phyloP scores from a whole-genome alignment of 2,113 vertebrate species.

The Jaculus jaculus region DNA sequence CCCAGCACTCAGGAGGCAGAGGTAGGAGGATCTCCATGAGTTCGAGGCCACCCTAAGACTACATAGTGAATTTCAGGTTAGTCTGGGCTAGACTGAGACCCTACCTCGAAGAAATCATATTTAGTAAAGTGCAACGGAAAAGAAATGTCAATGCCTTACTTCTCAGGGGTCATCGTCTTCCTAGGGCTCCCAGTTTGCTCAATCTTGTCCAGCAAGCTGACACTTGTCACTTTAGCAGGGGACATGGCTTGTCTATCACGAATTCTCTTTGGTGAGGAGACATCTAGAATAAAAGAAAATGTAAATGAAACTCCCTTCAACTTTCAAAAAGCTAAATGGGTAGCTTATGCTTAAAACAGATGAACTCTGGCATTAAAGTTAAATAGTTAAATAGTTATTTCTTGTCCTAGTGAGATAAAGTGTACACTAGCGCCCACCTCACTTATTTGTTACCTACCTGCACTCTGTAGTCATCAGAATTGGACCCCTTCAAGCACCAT shows the following conservation, averaged over 20 bases:
- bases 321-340: background rate
- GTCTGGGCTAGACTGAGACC: too few species aligned
- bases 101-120: background rate
- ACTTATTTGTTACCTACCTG: background rate
- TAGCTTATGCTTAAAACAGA: background rate
- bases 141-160: slow-evolving; percentile 47
- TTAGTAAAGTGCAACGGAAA: slow-evolving; percentile 21
- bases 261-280: slow-evolving; percentile 58
- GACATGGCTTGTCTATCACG: slow-evolving; percentile 71
- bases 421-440: background rate
- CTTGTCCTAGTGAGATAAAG: background rate
- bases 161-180: slow-evolving; percentile 55
- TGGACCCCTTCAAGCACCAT: background rate
- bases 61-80: too few species aligned
- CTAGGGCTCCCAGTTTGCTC: slow-evolving; percentile 50
- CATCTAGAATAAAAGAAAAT: slow-evolving; percentile 67
- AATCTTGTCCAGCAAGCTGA: slow-evolving; percentile 72
- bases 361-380: background rate
- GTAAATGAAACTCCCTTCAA: background rate
- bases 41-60: too few species aligned
- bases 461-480: background rate
- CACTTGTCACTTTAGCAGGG: slow-evolving; percentile 72
- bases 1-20: too few species aligned
- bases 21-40: too few species aligned
- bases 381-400: slow-evolving; percentile 27